Conservation (phyloP, 2,797 vertebrate species). For the Loriculus beryllinus region DNA sequence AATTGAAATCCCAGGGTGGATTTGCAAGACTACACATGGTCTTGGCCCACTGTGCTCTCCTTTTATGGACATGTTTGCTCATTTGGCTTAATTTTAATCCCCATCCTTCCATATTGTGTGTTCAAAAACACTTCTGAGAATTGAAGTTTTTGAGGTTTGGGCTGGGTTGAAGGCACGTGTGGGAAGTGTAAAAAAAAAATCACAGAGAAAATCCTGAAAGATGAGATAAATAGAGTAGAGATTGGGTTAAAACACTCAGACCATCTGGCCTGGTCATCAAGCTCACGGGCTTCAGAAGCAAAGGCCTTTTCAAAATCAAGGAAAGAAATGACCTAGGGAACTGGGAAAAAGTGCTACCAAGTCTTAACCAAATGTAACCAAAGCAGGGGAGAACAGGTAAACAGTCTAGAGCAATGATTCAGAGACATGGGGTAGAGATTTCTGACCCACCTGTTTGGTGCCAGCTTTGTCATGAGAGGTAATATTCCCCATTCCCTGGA, state of each 20-base stretch:
- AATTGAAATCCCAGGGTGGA: slow-evolving; percentile 33
- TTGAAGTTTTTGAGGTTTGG: neutral
- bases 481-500: neutral
- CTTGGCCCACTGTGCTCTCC: neutral
- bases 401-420: neutral
- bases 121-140: slow-evolving; percentile 23
- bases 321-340: neutral
- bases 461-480: neutral
- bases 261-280: neutral
- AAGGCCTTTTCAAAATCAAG: neutral
- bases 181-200: neutral
- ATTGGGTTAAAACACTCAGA: neutral
- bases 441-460: neutral
- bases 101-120: neutral
- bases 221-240: neutral
- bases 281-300: neutral
- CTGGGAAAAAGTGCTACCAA: neutral
- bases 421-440: neutral
- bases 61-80: slow-evolving; percentile 39
- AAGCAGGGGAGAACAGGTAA: neutral
- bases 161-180: neutral
- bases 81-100: slow-evolving; percentile 18
- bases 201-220: neutral
- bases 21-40: slow-evolving; percentile 6
- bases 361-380: neutral